Conservation (phyloP, 2,888 invertebrate genomes). For the Ormyrus pomaceus region DNA sequence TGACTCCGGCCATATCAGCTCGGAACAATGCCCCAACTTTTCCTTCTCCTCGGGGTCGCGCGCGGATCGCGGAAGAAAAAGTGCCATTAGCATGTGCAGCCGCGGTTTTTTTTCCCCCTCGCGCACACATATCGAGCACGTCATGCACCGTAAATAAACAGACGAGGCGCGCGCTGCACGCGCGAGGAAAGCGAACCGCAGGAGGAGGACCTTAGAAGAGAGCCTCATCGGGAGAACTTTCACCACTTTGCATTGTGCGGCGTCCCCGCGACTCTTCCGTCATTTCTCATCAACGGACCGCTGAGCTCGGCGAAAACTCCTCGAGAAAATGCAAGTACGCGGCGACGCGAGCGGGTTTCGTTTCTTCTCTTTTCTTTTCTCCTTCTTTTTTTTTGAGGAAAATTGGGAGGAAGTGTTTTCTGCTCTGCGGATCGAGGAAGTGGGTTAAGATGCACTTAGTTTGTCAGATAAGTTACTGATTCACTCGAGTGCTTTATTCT, state of each 20-base stretch:
- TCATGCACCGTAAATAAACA: constrained; percentile 34
- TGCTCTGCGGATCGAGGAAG: too few species aligned
- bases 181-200: not conserved
- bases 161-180: not conserved
- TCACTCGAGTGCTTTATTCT: too few species aligned
- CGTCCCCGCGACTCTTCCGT: not conserved
- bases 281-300: not conserved
- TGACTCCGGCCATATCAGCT: too few species aligned
- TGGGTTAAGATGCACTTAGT: too few species aligned
- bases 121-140: constrained; percentile 10
- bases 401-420: too few species aligned
- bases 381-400: too few species aligned
- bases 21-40: too few species aligned
- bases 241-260: constrained; percentile 32
- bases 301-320: not conserved
- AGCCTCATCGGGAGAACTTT: constrained; percentile 16
- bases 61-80: constrained; percentile 19
- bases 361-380: too few species aligned
- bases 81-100: constrained; percentile 11
- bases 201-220: constrained; percentile 13
- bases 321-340: too few species aligned
- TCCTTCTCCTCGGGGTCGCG: not conserved
- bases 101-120: not conserved
- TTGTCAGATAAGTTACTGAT: too few species aligned
- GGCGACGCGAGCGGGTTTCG: too few species aligned